phyloP scores from a whole-genome alignment of 2,888 invertebrate genomes.

The Selenia dentaria region DNA sequence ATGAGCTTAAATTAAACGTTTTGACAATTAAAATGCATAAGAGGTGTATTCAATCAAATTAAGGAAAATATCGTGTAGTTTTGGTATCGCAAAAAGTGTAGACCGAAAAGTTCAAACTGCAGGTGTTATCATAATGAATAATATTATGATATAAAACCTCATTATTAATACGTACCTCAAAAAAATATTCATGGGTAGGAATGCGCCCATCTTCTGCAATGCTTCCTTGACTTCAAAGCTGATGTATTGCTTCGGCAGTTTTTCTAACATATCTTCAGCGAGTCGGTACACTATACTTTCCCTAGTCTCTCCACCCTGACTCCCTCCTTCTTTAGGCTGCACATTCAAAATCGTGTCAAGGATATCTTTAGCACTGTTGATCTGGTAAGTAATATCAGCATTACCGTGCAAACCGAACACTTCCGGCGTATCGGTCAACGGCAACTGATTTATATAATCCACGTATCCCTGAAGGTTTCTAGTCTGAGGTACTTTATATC shows the following conservation, averaged over 20 bases:
- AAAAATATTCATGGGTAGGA: conserved; percentile 98
- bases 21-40: no score
- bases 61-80: no score
- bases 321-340: conserved; percentile 98
- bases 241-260: conserved; percentile 92
- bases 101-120: no score
- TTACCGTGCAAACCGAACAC: conserved; percentile 98
- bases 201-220: conserved; percentile 94
- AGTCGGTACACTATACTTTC: conserved; percentile 96
- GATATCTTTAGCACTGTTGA: conserved; percentile 97
- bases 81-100: no score
- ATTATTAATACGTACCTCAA: conserved; percentile 85
- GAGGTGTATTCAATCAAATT: no score
- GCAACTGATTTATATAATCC: conserved; percentile 94
- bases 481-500: conserved; percentile 95
- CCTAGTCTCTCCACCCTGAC: conserved; percentile 95
- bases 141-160: no score
- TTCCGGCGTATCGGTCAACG: conserved; percentile 95
- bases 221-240: conserved; percentile 96
- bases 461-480: conserved; percentile 91
- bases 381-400: conserved; percentile 99
- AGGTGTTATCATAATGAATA: no score
- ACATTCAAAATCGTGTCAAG: conserved; percentile 97
- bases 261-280: conserved; percentile 95
- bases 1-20: no score